Percentiles rank a stretch among this genome's conserved stretches.
These are phyloP conservation scores for Pachyseris speciosa DNA, from an alignment of 64 coral and sea anemone genomes.

Conservation along the genomic window DNA sequence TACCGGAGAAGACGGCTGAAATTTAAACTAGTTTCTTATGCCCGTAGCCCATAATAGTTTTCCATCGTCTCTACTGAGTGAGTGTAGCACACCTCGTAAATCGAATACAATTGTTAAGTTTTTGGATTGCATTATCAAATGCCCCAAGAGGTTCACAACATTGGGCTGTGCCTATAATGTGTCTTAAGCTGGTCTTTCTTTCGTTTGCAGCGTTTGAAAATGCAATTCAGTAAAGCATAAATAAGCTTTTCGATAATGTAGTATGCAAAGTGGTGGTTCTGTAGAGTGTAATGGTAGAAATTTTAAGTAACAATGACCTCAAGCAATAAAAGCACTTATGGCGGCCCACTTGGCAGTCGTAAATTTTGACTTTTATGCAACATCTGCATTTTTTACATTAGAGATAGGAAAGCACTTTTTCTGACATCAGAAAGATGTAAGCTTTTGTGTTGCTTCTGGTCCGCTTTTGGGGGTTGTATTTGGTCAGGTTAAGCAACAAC, in stretches of 20 bases:
- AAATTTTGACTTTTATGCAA: too few relatives aligned
- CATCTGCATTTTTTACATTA: too few relatives aligned
- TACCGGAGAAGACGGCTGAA: too few relatives aligned
- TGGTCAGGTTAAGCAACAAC: too few relatives aligned
- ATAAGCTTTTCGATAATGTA: neutral
- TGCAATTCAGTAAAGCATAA: neutral
- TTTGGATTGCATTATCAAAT: constrained; percentile 20
- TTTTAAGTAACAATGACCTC: neutral
- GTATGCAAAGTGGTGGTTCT: neutral
- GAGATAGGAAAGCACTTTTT: too few relatives aligned
- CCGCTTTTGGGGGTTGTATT: too few relatives aligned
- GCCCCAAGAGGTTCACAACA: neutral
- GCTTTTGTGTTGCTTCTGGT: too few relatives aligned
- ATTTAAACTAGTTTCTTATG: too few relatives aligned
- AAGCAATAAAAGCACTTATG: too few relatives aligned
- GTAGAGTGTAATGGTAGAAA: neutral
- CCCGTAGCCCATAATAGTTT: too few relatives aligned
- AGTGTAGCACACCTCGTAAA: neutral
- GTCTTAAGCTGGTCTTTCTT: constrained; percentile 32
- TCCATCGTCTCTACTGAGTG: neutral
- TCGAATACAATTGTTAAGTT: neutral
- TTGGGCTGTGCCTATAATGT: constrained; percentile 3
- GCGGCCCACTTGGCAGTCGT: too few relatives aligned
- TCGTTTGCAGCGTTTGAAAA: neutral
- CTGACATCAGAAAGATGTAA: too few relatives aligned